phyloP scores from a whole-genome alignment of 2,888 invertebrate species.

The Limulus polyphemus region DNA sequence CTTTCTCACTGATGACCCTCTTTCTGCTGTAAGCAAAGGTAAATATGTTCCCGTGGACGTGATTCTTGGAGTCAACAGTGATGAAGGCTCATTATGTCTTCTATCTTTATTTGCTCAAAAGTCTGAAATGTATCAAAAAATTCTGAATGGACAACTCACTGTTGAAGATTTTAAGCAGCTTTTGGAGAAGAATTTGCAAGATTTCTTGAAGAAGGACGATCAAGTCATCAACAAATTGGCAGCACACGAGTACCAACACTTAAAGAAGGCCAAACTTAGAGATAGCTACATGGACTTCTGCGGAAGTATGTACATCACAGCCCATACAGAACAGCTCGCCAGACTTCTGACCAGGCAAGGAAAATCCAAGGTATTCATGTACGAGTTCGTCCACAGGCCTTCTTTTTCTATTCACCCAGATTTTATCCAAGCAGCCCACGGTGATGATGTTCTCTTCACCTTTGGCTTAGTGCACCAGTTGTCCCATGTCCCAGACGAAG shows the following conservation, averaged over 20 bases:
- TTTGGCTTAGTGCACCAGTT: slow-evolving; percentile 18
- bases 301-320: slow-evolving; percentile 20
- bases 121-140: slow-evolving; percentile 15
- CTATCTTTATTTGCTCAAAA: slow-evolving; percentile 21
- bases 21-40: slow-evolving; percentile 17
- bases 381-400: slow-evolving; percentile 30
- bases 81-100: slow-evolving; percentile 30
- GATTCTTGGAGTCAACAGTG: slow-evolving; percentile 28
- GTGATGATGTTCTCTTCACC: slow-evolving; percentile 23
- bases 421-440: slow-evolving; percentile 24
- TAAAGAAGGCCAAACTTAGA: neutral
- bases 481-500: slow-evolving; percentile 5
- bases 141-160: slow-evolving; percentile 18
- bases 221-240: slow-evolving; percentile 6
- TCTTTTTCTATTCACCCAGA: slow-evolving; percentile 24
- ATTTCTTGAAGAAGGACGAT: slow-evolving; percentile 9
- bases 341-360: neutral
- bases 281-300: slow-evolving; percentile 21
- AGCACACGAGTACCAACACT: slow-evolving; percentile 6
- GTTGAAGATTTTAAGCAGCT: slow-evolving; percentile 15
- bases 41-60: slow-evolving; percentile 21
- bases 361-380: slow-evolving; percentile 26
- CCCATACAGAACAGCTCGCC: slow-evolving; percentile 12
- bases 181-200: slow-evolving; percentile 10
- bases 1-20: slow-evolving; percentile 27